Evolutionary conservation across 2,113 vertebrate genomes (phyloP).

Genomic region (Vulpes vulpes): DNA sequence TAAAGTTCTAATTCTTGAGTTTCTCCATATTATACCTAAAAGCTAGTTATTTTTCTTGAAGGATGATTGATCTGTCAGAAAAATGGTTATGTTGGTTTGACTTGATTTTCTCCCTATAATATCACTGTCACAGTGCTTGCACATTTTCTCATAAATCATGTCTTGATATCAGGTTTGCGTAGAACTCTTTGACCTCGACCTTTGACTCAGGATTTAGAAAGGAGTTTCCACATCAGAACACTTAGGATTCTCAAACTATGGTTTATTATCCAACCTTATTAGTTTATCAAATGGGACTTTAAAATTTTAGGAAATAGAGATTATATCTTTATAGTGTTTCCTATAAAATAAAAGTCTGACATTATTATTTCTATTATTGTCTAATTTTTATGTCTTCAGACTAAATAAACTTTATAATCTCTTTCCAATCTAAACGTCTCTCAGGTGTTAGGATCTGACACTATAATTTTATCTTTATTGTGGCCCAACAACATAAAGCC

Average conservation of each 20-base stretch:
- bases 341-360: neutral
- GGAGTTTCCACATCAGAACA: neutral
- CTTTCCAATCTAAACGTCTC: neutral
- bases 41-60: slow-evolving; percentile 10
- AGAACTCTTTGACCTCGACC: neutral
- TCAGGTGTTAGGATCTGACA: neutral
- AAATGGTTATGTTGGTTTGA: neutral
- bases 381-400: neutral
- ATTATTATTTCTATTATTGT: neutral
- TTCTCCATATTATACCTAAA: neutral
- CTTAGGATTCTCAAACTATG: neutral
- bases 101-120: neutral
- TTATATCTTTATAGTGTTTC: neutral
- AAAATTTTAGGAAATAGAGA: neutral
- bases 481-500: neutral
- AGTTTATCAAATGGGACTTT: neutral
- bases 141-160: slow-evolving; percentile 56
- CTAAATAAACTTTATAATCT: neutral
- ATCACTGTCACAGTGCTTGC: neutral
- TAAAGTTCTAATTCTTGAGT: neutral
- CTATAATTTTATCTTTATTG: neutral
- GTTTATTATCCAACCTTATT: neutral
- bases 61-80: neutral
- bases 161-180: neutral
- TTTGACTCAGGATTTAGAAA: neutral